Percentiles rank a stretch among this genome's conserved stretches.
Evolutionary conservation across 2,888 invertebrate species (phyloP).

Genomic region (Erebia aethiops): DNA sequence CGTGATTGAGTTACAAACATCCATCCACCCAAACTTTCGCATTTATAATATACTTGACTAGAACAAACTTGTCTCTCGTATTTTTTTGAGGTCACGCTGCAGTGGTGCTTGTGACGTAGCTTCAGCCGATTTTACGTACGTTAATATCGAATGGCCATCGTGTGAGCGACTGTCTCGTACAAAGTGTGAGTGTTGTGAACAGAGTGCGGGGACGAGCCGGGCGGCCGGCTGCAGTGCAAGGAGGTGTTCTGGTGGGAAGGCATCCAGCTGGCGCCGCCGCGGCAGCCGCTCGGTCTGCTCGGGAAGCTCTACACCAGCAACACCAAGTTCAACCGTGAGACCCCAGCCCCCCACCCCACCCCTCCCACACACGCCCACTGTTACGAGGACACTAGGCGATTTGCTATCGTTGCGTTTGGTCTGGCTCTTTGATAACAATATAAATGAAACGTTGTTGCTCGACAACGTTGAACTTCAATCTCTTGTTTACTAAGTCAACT

Average conservation of each 20-base stretch:
- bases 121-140: too few relatives aligned
- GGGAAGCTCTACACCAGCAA: constrained; percentile 80
- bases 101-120: too few relatives aligned
- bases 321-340: constrained; percentile 78
- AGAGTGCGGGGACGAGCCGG: constrained; percentile 70
- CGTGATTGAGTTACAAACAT: too few relatives aligned
- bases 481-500: too few relatives aligned
- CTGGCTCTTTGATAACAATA: background rate
- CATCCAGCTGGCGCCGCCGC: constrained; percentile 84
- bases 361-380: background rate
- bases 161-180: too few relatives aligned
- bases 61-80: too few relatives aligned
- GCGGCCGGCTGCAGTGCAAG: constrained; percentile 84
- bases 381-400: background rate
- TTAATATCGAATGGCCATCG: too few relatives aligned
- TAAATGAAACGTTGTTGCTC: background rate
- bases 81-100: too few relatives aligned
- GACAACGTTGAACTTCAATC: background rate
- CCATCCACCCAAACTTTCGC: too few relatives aligned
- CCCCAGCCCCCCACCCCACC: background rate
- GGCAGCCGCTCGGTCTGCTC: constrained; percentile 85
- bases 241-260: constrained; percentile 90
- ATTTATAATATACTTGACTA: too few relatives aligned
- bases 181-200: background rate
- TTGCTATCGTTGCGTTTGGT: background rate